Evolutionary conservation across 2,888 invertebrate species (phyloP).

Genomic region (Thymelicus lineola): DNA sequence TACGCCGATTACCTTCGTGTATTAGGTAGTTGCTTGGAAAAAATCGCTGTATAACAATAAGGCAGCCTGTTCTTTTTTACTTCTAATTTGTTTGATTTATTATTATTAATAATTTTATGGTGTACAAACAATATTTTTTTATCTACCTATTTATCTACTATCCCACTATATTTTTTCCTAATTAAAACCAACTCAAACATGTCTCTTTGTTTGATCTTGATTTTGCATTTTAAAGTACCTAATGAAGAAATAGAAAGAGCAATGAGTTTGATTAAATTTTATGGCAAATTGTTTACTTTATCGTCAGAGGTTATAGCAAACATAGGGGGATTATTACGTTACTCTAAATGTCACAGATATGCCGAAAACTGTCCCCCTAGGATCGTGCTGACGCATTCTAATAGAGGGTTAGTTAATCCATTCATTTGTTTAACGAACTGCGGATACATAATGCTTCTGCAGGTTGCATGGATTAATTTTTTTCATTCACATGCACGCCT

Average conservation of each 20-base stretch:
- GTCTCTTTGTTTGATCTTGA: slow-evolving; percentile 24
- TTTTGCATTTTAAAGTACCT: slow-evolving; percentile 1
- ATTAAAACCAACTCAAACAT: neutral
- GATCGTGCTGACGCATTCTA: slow-evolving; percentile 74
- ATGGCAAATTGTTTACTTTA: slow-evolving; percentile 53
- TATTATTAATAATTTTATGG: too few relatives aligned
- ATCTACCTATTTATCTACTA: too few relatives aligned
- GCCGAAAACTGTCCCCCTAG: slow-evolving; percentile 66
- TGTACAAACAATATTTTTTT: too few relatives aligned
- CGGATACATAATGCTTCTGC: slow-evolving; percentile 11
- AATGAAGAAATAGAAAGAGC: slow-evolving; percentile 17
- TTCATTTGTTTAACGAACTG: slow-evolving; percentile 41
- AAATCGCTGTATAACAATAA: too few relatives aligned
- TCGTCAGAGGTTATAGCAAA: slow-evolving; percentile 47
- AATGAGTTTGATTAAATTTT: slow-evolving; percentile 61
- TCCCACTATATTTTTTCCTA: neutral
- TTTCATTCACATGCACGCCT: neutral
- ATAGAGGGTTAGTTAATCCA: slow-evolving; percentile 61
- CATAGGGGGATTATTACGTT: slow-evolving; percentile 77
- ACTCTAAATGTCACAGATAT: slow-evolving; percentile 76
- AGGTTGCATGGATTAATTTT: neutral
- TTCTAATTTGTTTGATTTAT: too few relatives aligned
- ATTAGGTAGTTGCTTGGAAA: too few relatives aligned
- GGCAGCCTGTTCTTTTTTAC: too few relatives aligned
- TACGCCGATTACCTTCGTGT: too few relatives aligned